Conservation (phyloP, 2,797 vertebrate species). For the Prionace glauca region DNA sequence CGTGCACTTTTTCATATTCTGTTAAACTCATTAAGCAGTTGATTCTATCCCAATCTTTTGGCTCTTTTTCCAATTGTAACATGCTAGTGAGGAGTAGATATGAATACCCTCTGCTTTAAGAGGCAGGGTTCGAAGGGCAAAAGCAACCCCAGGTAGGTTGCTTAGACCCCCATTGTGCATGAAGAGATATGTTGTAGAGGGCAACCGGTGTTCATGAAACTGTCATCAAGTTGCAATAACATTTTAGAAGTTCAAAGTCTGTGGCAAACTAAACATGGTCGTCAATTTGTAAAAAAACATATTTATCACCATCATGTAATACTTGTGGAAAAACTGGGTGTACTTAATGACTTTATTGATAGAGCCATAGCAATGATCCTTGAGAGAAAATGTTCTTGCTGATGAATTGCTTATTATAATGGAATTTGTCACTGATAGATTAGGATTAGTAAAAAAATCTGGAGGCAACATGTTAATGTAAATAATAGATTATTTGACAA, state of each 20-base stretch:
- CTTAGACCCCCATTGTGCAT: not conserved
- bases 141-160: not conserved
- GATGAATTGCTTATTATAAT: not conserved
- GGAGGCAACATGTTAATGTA: not conserved
- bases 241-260: not conserved
- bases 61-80: not conserved
- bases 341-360: not conserved
- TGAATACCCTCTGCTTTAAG: not conserved
- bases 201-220: not conserved
- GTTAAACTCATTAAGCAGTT: not conserved
- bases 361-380: not conserved
- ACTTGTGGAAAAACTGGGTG: not conserved
- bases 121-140: not conserved
- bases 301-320: not conserved
- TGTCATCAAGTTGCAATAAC: not conserved
- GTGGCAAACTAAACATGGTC: not conserved
- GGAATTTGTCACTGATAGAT: not conserved
- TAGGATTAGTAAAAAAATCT: not conserved
- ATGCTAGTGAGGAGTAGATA: too few relatives aligned
- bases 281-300: not conserved
- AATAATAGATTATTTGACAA: not conserved
- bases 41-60: not conserved
- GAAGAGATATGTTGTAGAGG: not conserved
- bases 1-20: not conserved
- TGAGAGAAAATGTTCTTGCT: not conserved